phyloP scores from a whole-genome alignment of 2,113 vertebrate species.

The Alces alces region DNA sequence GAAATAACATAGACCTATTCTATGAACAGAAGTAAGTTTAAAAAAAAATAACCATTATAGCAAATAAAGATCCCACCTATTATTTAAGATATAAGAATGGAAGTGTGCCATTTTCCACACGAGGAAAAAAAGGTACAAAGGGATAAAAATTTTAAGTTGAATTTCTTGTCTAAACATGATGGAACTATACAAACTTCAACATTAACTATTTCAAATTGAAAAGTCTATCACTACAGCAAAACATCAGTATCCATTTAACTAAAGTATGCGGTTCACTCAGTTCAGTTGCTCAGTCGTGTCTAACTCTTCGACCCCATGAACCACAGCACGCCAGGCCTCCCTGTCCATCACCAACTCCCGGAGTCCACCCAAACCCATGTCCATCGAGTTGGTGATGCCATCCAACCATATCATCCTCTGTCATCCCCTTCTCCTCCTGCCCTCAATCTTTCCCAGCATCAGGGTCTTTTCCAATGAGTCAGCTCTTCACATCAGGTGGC shows the following conservation, averaged over 20 bases:
- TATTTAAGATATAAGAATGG: not conserved
- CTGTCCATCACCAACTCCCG: too few species aligned
- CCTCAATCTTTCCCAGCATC: too few species aligned
- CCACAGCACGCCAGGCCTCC: too few species aligned
- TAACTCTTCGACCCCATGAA: too few species aligned
- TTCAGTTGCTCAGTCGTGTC: too few species aligned
- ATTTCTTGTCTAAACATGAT: not conserved
- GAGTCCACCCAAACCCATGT: too few species aligned
- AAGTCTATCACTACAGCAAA: not conserved
- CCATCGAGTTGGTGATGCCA: too few species aligned
- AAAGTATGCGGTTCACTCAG: not conserved
- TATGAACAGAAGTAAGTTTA: not conserved
- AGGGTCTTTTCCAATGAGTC: too few species aligned
- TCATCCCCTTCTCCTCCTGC: too few species aligned
- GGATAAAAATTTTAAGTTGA: not conserved
- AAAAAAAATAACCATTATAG: not conserved
- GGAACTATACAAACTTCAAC: not conserved
- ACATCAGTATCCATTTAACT: not conserved
- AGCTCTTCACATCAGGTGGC: too few species aligned
- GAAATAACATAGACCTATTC: not conserved
- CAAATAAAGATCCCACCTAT: not conserved
- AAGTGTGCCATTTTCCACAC: not conserved
- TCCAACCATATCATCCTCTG: too few species aligned
- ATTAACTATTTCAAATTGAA: constrained; percentile 13
- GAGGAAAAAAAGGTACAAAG: not conserved